These are phyloP conservation scores for Macrosteles quadrilineatus DNA, from an alignment of 1,140 invertebrate genomes.

Conservation along the genomic window DNA sequence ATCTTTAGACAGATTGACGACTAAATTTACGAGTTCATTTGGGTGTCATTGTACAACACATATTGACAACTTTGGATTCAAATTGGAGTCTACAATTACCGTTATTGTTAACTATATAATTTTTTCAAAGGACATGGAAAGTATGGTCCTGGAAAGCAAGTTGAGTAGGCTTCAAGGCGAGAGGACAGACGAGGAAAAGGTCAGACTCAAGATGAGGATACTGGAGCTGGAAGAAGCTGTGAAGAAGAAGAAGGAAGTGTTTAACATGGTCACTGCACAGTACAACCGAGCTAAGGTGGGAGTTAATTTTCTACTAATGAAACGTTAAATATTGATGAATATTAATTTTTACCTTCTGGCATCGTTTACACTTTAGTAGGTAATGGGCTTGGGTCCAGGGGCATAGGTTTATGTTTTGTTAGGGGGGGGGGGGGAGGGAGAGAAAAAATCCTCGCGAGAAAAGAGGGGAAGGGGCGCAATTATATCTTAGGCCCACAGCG, in stretches of 20 bases:
- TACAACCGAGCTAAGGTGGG: conserved; percentile 13
- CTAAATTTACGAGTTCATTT: too few species aligned
- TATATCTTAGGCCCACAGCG: background rate
- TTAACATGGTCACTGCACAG: conserved; percentile 28
- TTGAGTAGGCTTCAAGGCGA: conserved; percentile 32
- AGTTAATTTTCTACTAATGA: background rate
- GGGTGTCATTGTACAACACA: too few species aligned
- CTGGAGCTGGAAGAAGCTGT: conserved; percentile 51
- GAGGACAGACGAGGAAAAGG: conserved; percentile 44
- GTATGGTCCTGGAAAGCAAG: conserved; percentile 45
- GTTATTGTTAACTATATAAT: too few species aligned
- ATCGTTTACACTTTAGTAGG: background rate
- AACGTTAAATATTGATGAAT: background rate
- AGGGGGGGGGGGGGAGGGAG: background rate
- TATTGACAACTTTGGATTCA: too few species aligned
- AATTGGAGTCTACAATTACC: too few species aligned
- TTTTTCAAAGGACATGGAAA: conserved; percentile 46
- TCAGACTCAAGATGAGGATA: conserved; percentile 50
- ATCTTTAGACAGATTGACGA: too few species aligned
- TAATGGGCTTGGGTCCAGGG: background rate
- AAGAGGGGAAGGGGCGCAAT: background rate
- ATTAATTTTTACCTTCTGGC: too few species aligned
- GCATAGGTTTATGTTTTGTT: background rate
- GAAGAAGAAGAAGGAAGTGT: conserved; percentile 48
- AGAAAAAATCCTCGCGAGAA: background rate